phyloP scores from a whole-genome alignment of 1,140 invertebrate species.

The Holcopasites calliopsidis region DNA sequence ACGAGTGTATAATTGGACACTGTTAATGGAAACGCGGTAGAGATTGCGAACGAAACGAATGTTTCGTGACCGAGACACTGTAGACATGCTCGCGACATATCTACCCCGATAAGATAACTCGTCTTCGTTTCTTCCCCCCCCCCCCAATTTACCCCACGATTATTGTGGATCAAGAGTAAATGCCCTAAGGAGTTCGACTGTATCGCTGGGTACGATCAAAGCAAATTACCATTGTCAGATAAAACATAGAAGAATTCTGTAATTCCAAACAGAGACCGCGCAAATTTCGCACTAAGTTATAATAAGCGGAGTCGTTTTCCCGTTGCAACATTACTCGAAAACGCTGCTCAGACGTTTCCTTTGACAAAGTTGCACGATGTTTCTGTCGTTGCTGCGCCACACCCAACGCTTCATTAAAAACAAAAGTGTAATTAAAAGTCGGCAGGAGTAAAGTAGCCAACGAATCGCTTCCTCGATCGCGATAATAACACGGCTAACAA shows the following conservation, averaged over 20 bases:
- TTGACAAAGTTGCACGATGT: not conserved
- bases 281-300: not conserved
- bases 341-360: no score
- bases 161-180: constrained; percentile 5
- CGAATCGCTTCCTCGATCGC: constrained; percentile 32
- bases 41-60: no score
- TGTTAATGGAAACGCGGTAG: constrained; percentile 21
- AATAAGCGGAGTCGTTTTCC: not conserved
- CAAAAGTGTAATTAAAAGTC: constrained; percentile 38
- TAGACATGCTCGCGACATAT: constrained; percentile 21
- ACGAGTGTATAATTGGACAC: constrained; percentile 3
- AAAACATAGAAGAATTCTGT: not conserved
- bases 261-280: not conserved
- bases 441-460: constrained; percentile 21
- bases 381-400: not conserved
- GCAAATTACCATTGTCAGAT: constrained; percentile 1
- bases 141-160: not conserved
- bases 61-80: not conserved
- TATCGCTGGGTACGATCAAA: not conserved
- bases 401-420: constrained; percentile 29
- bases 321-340: not conserved
- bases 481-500: constrained; percentile 34
- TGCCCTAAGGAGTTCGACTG: constrained; percentile 15
- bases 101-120: constrained; percentile 29
- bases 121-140: not conserved